These are phyloP conservation scores for Percopsis omiscomaycus DNA, from an alignment of 2,797 vertebrate genomes.

Conservation along the genomic window DNA sequence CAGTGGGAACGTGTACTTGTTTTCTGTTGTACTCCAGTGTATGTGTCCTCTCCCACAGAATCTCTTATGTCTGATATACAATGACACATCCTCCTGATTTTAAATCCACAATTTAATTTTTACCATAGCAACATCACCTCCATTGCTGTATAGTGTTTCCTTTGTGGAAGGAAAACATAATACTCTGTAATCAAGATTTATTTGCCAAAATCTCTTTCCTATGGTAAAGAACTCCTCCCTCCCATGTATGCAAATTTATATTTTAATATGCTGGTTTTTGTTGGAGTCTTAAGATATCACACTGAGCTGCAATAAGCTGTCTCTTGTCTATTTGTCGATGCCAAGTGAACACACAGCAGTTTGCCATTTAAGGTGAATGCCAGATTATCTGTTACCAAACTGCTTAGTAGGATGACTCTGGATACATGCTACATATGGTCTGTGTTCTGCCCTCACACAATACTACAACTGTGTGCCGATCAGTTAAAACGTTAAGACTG, in stretches of 20 bases:
- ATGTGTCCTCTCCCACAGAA: constrained; percentile 43
- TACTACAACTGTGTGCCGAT: constrained; percentile 57
- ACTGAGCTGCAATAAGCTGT: constrained; percentile 52
- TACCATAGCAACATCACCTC: constrained; percentile 50
- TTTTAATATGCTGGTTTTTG: constrained; percentile 71
- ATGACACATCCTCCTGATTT: constrained; percentile 42
- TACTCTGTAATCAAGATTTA: constrained; percentile 62
- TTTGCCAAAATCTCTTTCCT: constrained; percentile 80
- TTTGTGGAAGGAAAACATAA: constrained; percentile 63
- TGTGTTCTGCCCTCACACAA: constrained; percentile 61
- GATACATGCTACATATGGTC: constrained; percentile 59
- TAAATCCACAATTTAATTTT: constrained; percentile 42
- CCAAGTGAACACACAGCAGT: constrained; percentile 53
- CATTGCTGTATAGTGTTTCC: constrained; percentile 63
- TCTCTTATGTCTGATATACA: constrained; percentile 46
- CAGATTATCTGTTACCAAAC: constrained; percentile 50
- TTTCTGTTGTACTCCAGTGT: constrained; percentile 37
- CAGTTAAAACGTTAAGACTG: constrained; percentile 55
- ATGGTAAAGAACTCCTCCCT: constrained; percentile 75
- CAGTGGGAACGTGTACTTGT: constrained; percentile 38
- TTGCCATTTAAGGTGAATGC: constrained; percentile 46
- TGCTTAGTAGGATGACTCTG: constrained; percentile 50
- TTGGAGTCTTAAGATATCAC: constrained; percentile 60
- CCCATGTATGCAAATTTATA: constrained; percentile 76
- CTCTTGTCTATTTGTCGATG: constrained; percentile 45